Conservation (phyloP, 1,140 invertebrate genomes). For the Hylaeus volcanicus region DNA sequence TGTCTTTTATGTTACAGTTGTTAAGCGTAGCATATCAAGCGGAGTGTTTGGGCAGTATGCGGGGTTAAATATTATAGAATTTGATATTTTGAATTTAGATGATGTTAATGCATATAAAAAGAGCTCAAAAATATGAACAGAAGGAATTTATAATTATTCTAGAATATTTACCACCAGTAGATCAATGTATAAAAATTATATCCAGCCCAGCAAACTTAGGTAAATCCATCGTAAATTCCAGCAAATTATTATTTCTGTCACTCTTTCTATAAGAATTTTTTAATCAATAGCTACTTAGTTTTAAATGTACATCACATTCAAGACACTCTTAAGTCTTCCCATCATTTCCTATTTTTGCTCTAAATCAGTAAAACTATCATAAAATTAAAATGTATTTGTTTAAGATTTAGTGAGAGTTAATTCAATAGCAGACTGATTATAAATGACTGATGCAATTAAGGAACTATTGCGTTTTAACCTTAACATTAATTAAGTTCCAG, state of each 20-base stretch:
- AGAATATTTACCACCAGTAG: slow-evolving; percentile 62
- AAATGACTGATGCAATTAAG: slow-evolving; percentile 1
- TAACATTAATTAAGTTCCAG: slow-evolving; percentile 17
- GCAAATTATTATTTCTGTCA: not conserved
- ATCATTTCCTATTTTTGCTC: slow-evolving; percentile 48
- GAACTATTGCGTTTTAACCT: slow-evolving; percentile 21
- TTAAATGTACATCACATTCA: slow-evolving; percentile 44
- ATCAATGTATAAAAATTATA: slow-evolving; percentile 63
- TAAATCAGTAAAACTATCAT: slow-evolving; percentile 31
- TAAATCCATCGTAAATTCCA: slow-evolving; percentile 34
- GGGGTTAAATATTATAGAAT: slow-evolving; percentile 86
- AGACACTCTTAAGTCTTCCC: slow-evolving; percentile 54
- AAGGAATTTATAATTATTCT: slow-evolving; percentile 59
- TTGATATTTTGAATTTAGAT: slow-evolving; percentile 86
- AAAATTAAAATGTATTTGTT: slow-evolving; percentile 37
- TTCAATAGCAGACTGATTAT: slow-evolving; percentile 8
- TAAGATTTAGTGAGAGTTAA: slow-evolving; percentile 24
- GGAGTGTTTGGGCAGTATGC: slow-evolving; percentile 88
- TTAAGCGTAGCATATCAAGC: slow-evolving; percentile 85
- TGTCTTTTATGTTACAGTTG: slow-evolving; percentile 82
- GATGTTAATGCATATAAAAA: slow-evolving; percentile 42
- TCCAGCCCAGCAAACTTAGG: slow-evolving; percentile 50
- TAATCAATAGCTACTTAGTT: slow-evolving; percentile 2
- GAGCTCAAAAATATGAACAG: slow-evolving; percentile 62
- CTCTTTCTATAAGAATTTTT: not conserved